These are phyloP conservation scores for Anoplolepis gracilipes DNA, from an alignment of 1,140 invertebrate genomes.

Conservation along the genomic window DNA sequence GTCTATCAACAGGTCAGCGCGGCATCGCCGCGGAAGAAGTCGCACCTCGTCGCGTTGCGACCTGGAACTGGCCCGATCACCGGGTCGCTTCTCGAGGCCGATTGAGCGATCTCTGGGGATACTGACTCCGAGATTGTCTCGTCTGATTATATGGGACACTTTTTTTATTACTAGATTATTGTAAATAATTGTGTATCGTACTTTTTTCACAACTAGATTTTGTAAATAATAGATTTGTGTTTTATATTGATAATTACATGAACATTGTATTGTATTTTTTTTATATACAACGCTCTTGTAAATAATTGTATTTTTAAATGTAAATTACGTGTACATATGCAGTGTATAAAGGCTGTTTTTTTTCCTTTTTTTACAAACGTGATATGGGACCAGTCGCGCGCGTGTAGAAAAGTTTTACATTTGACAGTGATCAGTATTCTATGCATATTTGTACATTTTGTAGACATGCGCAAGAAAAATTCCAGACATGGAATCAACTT, in stretches of 20 bases:
- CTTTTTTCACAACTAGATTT: conserved; percentile 24
- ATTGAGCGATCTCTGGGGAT: conserved; percentile 65
- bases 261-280: conserved; percentile 42
- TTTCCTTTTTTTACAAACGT: conserved; percentile 33
- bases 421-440: background rate
- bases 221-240: conserved; percentile 44
- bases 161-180: conserved; percentile 27
- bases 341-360: conserved; percentile 63
- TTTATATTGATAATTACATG: conserved; percentile 32
- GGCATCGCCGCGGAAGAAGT: conserved; percentile 80
- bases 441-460: background rate
- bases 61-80: conserved; percentile 75
- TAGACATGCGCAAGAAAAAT: background rate
- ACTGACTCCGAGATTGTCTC: background rate
- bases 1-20: conserved; percentile 83
- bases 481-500: background rate
- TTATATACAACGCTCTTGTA: conserved; percentile 27
- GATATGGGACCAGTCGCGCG: conserved; percentile 69
- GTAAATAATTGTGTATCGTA: conserved; percentile 37
- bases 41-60: conserved; percentile 74
- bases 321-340: conserved; percentile 35
- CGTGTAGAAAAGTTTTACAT: background rate
- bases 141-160: conserved; percentile 15
- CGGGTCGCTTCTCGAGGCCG: conserved; percentile 81
- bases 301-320: conserved; percentile 41